phyloP scores from a whole-genome alignment of 1,140 invertebrate species.

The Drusus annulatus region DNA sequence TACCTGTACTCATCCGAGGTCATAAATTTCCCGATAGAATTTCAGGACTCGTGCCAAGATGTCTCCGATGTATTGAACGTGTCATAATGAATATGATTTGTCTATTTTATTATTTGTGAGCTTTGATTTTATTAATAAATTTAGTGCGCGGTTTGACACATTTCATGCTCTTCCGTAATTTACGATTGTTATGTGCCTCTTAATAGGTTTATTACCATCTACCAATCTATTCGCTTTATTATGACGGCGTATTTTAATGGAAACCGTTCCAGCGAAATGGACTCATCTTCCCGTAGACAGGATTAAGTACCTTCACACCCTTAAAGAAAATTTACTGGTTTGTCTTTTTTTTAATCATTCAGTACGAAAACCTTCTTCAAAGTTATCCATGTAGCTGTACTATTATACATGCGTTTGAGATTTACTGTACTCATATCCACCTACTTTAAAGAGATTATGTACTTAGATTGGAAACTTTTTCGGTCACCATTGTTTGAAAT shows the following conservation, averaged over 20 bases:
- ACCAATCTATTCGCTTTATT: neutral
- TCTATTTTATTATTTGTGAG: conserved; percentile 11
- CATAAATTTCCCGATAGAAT: conserved; percentile 7
- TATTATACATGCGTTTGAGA: too few relatives aligned
- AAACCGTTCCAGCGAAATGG: conserved; percentile 7
- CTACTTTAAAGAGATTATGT: too few relatives aligned
- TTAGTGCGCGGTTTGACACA: conserved; percentile 12
- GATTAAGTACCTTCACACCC: too few relatives aligned
- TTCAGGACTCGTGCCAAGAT: conserved; percentile 5
- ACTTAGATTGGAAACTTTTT: too few relatives aligned
- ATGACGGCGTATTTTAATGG: conserved; percentile 18
- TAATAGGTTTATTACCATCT: neutral
- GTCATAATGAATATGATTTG: conserved; percentile 12
- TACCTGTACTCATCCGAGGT: neutral
- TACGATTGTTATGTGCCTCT: conserved; percentile 9
- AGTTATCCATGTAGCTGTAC: too few relatives aligned
- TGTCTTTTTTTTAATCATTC: too few relatives aligned
- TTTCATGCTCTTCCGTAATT: neutral
- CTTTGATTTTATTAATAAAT: conserved; percentile 33
- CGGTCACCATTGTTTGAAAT: too few relatives aligned
- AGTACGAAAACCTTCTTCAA: too few relatives aligned
- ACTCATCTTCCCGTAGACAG: neutral
- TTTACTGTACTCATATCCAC: too few relatives aligned
- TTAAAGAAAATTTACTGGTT: too few relatives aligned
- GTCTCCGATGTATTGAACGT: conserved; percentile 2